Percentiles rank a stretch among this genome's conserved stretches.
Evolutionary conservation across 2,888 invertebrate species (phyloP).

Genomic region (Charanyca ferruginea): DNA sequence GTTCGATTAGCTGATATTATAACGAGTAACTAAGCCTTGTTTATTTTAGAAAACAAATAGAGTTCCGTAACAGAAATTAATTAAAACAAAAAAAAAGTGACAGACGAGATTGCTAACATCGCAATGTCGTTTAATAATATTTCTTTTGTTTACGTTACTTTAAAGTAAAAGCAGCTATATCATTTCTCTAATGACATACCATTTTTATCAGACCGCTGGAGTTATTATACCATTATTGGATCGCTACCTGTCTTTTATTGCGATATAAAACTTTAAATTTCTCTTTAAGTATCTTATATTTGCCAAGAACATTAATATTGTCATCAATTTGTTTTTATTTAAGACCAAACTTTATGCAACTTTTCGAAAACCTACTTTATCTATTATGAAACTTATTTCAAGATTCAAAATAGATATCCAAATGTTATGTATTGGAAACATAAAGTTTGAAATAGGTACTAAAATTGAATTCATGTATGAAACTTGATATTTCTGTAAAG

Average conservation of each 20-base stretch:
- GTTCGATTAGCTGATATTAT: no score
- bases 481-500: conserved; percentile 34
- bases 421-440: conserved; percentile 35
- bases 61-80: no score
- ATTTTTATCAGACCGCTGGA: not conserved
- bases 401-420: conserved; percentile 24
- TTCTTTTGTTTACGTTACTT: no score
- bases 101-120: no score
- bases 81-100: no score
- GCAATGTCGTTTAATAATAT: no score
- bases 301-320: conserved; percentile 1
- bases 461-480: conserved; percentile 25
- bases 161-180: no score
- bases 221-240: not conserved
- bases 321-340: not conserved
- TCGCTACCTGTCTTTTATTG: conserved; percentile 2
- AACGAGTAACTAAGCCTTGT: no score
- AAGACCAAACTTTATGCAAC: not conserved
- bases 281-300: not conserved
- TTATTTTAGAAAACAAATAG: no score
- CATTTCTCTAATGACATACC: not conserved
- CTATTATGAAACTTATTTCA: conserved; percentile 32
- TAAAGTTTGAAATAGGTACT: conserved; percentile 24
- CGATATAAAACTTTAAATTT: not conserved
- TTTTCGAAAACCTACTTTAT: conserved; percentile 30